Evolutionary conservation across 2,888 invertebrate genomes (phyloP), one percentile per base, ranked within the genome.

Genomic region (Folsomia candida): DNA sequence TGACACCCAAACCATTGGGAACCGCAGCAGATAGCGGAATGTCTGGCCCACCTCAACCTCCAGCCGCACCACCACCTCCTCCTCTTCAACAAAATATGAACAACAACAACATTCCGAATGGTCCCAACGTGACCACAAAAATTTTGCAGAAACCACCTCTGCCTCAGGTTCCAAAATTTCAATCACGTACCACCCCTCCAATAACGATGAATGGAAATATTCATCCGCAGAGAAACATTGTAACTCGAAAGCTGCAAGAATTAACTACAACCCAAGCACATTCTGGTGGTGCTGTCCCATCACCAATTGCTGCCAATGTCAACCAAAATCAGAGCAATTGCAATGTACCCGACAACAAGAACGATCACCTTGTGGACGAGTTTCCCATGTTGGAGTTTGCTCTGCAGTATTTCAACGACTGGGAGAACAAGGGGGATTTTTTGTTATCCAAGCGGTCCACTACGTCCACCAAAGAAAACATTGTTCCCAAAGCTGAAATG

Each of bases 321-420:
- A 9, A 47, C 9, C 47, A 47, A 47, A 9, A 47, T 11, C 47
- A 47, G 18, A 9, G 18, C 9, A 47, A 47, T 47, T 47, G 9
- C 9, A 47, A 47, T 47, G 47, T 47, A 47, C 47, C 47, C 18
- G 47, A 47, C 9, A 9, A 47, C 9, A 9, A 18, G 18, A 47
- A 47, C 47, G 18, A 47, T 47, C 9, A 47, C 18, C 9, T 89
- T 78, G 82, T 82, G 68, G 83, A 86, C 4, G 87, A 89, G 80
- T 91, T 90, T 81, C 94, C 95, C 82, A 90, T 97, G 82, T 86
- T 93, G 0, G 94, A 96, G 81, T 97, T 94, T 84, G 97, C 96
- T n/a, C 93, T 94, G 81, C 89, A 91, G 74, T 92, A 92, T 84
- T 97, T 93, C 84, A 97, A 96, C 83, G 89, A 90, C 67, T 96